phyloP scores from a whole-genome alignment of 2,113 vertebrate species.

The Pampusana beccarii region DNA sequence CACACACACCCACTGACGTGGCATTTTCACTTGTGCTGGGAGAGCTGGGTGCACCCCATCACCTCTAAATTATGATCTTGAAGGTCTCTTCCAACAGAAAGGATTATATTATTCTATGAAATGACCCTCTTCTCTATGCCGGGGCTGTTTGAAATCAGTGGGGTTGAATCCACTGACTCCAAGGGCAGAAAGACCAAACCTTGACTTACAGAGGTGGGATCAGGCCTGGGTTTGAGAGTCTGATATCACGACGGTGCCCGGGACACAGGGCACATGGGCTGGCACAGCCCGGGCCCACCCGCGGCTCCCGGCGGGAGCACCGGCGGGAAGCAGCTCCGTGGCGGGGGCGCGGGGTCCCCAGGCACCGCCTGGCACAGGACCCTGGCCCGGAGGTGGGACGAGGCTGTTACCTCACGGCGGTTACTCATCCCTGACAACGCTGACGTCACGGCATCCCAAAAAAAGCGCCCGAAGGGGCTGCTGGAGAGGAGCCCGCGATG shows the following conservation, averaged over 20 bases:
- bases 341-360: background rate
- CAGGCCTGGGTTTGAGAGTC: accelerated
- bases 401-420: background rate
- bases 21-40: accelerated
- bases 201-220: background rate
- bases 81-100: no score
- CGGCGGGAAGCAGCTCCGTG: background rate
- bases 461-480: background rate
- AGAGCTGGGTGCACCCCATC: accelerated
- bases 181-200: background rate
- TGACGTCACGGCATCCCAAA: slow-evolving; percentile 67
- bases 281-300: no score
- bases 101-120: no score
- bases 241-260: accelerated
- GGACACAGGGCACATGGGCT: background rate
- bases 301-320: no score
- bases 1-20: accelerated
- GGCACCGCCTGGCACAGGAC: background rate
- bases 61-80: no score
- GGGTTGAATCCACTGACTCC: accelerated
- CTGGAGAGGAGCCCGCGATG: background rate
- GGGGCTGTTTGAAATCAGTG: accelerated
- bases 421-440: slow-evolving; percentile 74
- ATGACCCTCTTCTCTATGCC: accelerated
- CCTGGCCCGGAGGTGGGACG: background rate